phyloP scores from a whole-genome alignment of 2,888 invertebrate genomes.

The Fragum fragum region DNA sequence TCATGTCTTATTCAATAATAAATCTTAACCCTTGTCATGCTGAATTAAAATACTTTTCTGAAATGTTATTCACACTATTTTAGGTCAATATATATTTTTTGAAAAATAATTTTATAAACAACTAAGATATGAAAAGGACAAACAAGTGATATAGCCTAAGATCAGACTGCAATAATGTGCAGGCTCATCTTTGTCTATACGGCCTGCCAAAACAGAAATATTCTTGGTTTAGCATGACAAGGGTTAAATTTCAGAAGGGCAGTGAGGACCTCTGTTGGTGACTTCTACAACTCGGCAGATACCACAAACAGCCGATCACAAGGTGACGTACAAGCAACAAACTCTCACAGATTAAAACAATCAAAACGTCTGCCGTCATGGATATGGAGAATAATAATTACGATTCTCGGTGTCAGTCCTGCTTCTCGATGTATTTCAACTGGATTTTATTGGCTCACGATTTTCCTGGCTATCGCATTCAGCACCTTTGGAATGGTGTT shows the following conservation, averaged over 20 bases:
- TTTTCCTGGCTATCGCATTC: slow-evolving; percentile 79
- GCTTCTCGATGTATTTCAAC: slow-evolving; percentile 73
- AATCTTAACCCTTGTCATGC: too few relatives aligned
- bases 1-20: too few relatives aligned
- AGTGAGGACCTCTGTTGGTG: slow-evolving; percentile 20
- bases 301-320: slow-evolving; percentile 11
- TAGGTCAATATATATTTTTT: neutral
- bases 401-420: slow-evolving; percentile 80
- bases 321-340: neutral
- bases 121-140: too few relatives aligned
- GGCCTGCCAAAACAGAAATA: too few relatives aligned
- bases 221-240: too few relatives aligned
- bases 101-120: too few relatives aligned
- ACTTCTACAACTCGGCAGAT: slow-evolving; percentile 60
- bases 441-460: slow-evolving; percentile 72
- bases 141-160: too few relatives aligned
- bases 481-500: slow-evolving; percentile 81
- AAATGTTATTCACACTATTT: neutral
- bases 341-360: slow-evolving; percentile 63
- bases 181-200: too few relatives aligned
- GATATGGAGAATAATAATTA: slow-evolving; percentile 84
- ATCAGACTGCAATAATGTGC: too few relatives aligned
- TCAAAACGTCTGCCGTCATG: slow-evolving; percentile 84
- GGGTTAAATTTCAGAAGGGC: slow-evolving; percentile 18
- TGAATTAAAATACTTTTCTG: neutral